These are phyloP conservation scores for Falco cherrug DNA, from an alignment of 2,797 vertebrate species.

Conservation along the genomic window DNA sequence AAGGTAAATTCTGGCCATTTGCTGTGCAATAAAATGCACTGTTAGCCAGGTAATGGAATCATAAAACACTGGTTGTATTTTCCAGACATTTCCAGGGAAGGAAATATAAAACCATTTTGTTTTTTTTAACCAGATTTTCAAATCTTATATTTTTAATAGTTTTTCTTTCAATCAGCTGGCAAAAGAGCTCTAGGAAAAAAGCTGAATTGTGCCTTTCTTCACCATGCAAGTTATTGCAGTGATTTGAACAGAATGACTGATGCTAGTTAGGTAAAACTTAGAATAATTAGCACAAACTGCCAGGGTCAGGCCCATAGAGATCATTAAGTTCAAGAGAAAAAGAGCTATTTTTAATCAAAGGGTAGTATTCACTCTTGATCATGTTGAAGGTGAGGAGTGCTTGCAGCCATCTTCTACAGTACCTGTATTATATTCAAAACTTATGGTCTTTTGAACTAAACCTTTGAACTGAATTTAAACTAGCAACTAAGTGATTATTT, in stretches of 20 bases:
- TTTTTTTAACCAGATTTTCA: background rate
- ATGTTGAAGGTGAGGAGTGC: background rate
- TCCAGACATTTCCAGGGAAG: background rate
- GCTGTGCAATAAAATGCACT: background rate
- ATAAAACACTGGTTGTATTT: background rate
- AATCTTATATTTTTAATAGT: background rate
- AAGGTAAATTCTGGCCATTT: background rate
- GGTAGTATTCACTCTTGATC: background rate
- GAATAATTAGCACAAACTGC: background rate
- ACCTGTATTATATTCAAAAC: background rate
- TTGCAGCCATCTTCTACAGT: background rate
- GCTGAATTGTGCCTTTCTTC: background rate
- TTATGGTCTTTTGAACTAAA: background rate
- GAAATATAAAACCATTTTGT: background rate
- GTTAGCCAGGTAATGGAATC: background rate
- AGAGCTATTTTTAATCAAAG: background rate
- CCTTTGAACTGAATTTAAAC: background rate
- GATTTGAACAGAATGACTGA: background rate
- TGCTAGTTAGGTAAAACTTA: background rate
- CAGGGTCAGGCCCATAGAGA: background rate
- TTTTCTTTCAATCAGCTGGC: background rate
- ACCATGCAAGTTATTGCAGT: background rate
- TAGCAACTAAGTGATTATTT: background rate
- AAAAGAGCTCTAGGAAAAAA: background rate
- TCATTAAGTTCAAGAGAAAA: background rate